A percentile compares a stretch with the other conserved stretches of the same genome.
These are phyloP conservation scores for Drosophila tanythrix DNA, from an alignment of 2,888 invertebrate genomes.

Conservation along the genomic window DNA sequence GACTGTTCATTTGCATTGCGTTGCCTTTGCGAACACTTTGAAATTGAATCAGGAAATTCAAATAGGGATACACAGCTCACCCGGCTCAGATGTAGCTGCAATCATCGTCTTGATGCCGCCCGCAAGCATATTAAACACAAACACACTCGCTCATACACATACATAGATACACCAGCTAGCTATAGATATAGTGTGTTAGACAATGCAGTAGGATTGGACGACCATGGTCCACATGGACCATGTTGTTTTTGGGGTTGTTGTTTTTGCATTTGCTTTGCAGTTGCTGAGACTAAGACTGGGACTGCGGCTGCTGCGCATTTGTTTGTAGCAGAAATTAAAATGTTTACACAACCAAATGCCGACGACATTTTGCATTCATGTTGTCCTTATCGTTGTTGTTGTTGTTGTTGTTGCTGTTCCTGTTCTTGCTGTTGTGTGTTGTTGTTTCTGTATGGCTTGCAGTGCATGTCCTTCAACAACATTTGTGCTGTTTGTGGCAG, in stretches of 20 bases:
- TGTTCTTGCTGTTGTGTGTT: not conserved
- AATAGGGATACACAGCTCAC: slow-evolving; percentile 35
- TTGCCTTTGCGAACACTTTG: slow-evolving; percentile 23
- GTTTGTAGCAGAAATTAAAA: slow-evolving; percentile 78
- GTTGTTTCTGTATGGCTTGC: slow-evolving; percentile 39
- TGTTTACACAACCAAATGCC: slow-evolving; percentile 77
- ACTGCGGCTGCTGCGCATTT: slow-evolving; percentile 70
- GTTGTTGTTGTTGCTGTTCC: slow-evolving; percentile 3
- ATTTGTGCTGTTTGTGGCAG: slow-evolving; percentile 48
- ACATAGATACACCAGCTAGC: slow-evolving; percentile 8
- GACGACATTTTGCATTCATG: slow-evolving; percentile 72
- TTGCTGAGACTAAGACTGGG: slow-evolving; percentile 21
- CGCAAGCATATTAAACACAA: slow-evolving; percentile 12
- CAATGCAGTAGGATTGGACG: slow-evolving; percentile 61
- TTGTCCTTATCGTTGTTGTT: slow-evolving; percentile 40
- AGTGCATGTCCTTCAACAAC: slow-evolving; percentile 60
- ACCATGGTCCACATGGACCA: slow-evolving; percentile 69
- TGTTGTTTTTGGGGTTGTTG: slow-evolving; percentile 38
- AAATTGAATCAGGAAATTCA: slow-evolving; percentile 60
- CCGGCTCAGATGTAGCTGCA: slow-evolving; percentile 31
- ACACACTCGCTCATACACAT: slow-evolving; percentile 7
- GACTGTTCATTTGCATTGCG: not conserved
- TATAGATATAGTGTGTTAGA: slow-evolving; percentile 12
- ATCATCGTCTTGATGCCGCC: slow-evolving; percentile 61
- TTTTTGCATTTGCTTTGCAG: not conserved